phyloP scores from a whole-genome alignment of 2,797 vertebrate species.

The Sylvia borin region DNA sequence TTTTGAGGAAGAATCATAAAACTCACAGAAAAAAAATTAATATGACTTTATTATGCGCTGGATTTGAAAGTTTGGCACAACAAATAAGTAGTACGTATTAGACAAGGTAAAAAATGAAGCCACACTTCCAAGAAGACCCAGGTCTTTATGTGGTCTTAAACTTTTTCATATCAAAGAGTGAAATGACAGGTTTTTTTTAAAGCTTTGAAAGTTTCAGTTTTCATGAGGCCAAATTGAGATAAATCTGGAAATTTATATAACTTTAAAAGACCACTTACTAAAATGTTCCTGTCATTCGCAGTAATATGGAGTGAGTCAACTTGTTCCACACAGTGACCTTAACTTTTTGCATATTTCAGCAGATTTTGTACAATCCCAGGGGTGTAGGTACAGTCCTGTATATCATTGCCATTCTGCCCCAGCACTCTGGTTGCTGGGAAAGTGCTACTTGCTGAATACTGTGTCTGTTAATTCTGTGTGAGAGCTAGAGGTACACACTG shows the following conservation, averaged over 20 bases:
- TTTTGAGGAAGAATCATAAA: not conserved
- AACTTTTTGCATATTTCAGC: not conserved
- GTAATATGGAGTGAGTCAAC: not conserved
- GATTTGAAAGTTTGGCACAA: not conserved
- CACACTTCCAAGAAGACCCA: not conserved
- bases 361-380: not conserved
- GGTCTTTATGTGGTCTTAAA: not conserved
- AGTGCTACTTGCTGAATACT: not conserved
- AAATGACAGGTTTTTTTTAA: not conserved
- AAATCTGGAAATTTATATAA: not conserved
- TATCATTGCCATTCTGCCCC: not conserved
- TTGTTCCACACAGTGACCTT: not conserved
- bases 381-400: not conserved
- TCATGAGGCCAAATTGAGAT: not conserved
- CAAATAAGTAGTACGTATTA: not conserved
- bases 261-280: not conserved
- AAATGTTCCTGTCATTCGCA: not conserved
- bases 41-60: not conserved
- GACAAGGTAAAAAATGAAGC: not conserved
- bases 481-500: not conserved
- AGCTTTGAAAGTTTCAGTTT: not conserved
- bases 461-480: not conserved
- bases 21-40: not conserved
- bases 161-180: not conserved
- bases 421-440: not conserved